Conservation (phyloP, 1,140 invertebrate genomes). For the Diorhabda sublineata region DNA sequence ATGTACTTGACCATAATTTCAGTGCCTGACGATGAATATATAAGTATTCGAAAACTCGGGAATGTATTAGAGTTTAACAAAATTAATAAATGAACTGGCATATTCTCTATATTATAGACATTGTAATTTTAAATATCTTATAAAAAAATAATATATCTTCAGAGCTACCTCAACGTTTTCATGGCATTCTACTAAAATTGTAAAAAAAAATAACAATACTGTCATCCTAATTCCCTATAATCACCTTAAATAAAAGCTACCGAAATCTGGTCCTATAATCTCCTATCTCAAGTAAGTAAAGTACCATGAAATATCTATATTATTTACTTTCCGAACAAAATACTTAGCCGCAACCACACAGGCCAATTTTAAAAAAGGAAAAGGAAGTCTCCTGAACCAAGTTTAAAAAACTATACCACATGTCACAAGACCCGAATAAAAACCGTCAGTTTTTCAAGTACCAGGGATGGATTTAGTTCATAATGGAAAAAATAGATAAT, state of each 20-base stretch:
- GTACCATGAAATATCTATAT: conserved; percentile 24
- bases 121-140: too few relatives aligned
- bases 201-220: conserved; percentile 21
- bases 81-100: too few relatives aligned
- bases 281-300: conserved; percentile 18
- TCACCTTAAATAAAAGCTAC: conserved; percentile 24
- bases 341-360: conserved; percentile 20
- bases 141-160: too few relatives aligned
- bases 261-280: conserved; percentile 21
- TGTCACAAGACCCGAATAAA: conserved; percentile 9
- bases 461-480: not conserved
- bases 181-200: not conserved
- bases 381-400: conserved; percentile 13
- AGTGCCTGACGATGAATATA: too few relatives aligned
- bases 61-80: too few relatives aligned
- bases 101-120: too few relatives aligned
- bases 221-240: conserved; percentile 20
- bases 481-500: not conserved
- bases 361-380: conserved; percentile 18
- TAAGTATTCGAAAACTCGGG: too few relatives aligned
- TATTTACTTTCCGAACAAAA: conserved; percentile 22
- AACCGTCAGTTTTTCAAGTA: conserved; percentile 7
- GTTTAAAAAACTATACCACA: conserved; percentile 20
- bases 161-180: too few relatives aligned
- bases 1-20: too few relatives aligned